These are phyloP conservation scores for Brachypteracias leptosomus DNA, from an alignment of 2,113 vertebrate genomes.

Conservation along the genomic window DNA sequence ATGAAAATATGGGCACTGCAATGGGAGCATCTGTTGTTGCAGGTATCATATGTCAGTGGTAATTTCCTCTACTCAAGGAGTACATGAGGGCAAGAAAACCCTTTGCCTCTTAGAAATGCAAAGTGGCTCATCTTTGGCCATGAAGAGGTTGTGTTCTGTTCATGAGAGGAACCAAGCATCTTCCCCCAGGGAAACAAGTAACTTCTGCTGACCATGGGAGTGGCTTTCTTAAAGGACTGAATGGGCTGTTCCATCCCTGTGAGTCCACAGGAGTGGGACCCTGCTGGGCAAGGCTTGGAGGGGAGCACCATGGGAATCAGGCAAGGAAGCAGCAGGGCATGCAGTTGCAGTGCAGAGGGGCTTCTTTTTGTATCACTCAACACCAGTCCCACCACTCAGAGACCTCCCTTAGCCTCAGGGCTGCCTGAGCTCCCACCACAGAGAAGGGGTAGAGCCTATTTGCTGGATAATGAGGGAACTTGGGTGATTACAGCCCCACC, in stretches of 20 bases:
- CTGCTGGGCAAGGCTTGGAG: background rate
- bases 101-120: background rate
- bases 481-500: background rate
- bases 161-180: background rate
- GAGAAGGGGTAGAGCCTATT: background rate
- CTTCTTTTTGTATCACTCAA: background rate
- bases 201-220: background rate
- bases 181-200: background rate
- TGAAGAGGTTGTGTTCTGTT: background rate
- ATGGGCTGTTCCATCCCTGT: background rate
- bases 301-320: background rate
- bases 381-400: background rate
- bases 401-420: background rate
- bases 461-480: background rate
- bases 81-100: background rate
- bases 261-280: background rate
- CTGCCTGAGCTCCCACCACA: background rate
- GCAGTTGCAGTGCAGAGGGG: rapidly evolving
- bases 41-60: background rate
- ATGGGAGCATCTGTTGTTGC: background rate
- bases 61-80: background rate
- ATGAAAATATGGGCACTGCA: background rate
- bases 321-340: background rate
- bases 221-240: background rate
- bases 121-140: background rate